These are phyloP conservation scores for Yponomeuta sedellus DNA, from an alignment of 2,888 invertebrate species.

Conservation along the genomic window DNA sequence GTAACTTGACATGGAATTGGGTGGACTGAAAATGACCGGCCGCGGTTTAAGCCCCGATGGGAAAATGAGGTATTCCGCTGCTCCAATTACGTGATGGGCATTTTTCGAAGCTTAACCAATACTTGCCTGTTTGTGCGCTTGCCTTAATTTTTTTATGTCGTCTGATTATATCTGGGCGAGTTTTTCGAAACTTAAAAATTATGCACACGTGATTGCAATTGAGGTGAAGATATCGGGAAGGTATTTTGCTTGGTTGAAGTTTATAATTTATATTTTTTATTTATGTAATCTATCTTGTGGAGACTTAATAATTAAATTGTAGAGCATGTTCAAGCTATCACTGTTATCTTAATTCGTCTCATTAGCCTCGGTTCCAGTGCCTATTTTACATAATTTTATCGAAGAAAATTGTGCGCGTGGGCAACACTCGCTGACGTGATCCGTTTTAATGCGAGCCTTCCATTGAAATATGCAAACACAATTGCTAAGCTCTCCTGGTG, in stretches of 20 bases:
- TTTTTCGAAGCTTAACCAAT: constrained; percentile 11
- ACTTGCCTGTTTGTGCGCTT: background rate
- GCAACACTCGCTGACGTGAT: constrained; percentile 46
- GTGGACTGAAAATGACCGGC: constrained; percentile 35
- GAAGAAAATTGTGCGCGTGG: constrained; percentile 65
- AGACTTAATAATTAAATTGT: constrained; percentile 54
- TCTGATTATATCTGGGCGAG: background rate
- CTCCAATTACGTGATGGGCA: constrained; percentile 11
- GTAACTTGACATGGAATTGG: constrained; percentile 28
- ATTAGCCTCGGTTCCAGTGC: constrained; percentile 60
- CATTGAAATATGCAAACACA: constrained; percentile 55
- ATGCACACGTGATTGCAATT: background rate
- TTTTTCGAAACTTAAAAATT: background rate
- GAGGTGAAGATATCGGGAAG: background rate
- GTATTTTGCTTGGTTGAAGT: background rate
- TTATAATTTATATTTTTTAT: background rate
- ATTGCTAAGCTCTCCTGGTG: constrained; percentile 20
- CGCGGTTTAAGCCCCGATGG: constrained; percentile 37
- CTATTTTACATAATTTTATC: constrained; percentile 68
- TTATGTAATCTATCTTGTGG: background rate
- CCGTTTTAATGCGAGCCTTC: constrained; percentile 56
- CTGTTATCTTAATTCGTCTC: constrained; percentile 65
- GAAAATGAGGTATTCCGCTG: constrained; percentile 46
- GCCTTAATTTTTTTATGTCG: background rate
- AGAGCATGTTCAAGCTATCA: constrained; percentile 48